Base-by-base conservation (phyloP, 2,797 vertebrate species). In the Gouania willdenowi region DNA sequence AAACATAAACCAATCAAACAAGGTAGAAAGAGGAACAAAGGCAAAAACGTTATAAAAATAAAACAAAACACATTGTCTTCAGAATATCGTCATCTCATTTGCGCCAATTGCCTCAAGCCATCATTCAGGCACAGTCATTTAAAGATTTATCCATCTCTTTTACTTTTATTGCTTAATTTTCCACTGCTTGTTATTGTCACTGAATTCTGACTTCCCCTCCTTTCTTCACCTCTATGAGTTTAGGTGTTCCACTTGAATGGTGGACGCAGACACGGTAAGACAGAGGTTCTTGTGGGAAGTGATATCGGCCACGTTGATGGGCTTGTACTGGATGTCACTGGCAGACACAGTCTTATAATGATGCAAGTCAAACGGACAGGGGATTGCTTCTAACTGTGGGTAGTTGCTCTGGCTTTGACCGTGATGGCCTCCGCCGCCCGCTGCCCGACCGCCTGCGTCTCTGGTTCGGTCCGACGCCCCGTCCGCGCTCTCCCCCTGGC, bases 181-280 rank as follows among this genome's bases (percentile, higher is more conserved):
- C 47, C 41, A 47, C 39, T 66, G 51, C 33, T 30, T 23, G 11
- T 41, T 37, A 29, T 33, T 22, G 60, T 37, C 10, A 58, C 41
- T 57, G 36, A 9, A 36, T 41, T 46, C 29, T 20, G 44, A 21
- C 26, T 33, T 25, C 12, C 20, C 23, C 21, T 59, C 9, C 19
- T 43, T 41, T 51, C 17, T 44, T 28, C 19, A 11, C 35, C 43
- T 87, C 82, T 95, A 97, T 29, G 95, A 95, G 90, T 92, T 97
- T 71, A 94, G 92, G 71, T 97, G 93, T 72, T 97, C 94, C 78
- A 98, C 95, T 90, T 97, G 95, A 81, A 99, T 97, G 81, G 94
- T 79, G 75, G 93, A 94, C 64, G 94, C 91, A 75, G 94, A 93
- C 82, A 98, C 95, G 51, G 94, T 95, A 82, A 98, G 92, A 86